phyloP scores from a whole-genome alignment of 2,888 invertebrate genomes.

The Pyrrhia umbra region DNA sequence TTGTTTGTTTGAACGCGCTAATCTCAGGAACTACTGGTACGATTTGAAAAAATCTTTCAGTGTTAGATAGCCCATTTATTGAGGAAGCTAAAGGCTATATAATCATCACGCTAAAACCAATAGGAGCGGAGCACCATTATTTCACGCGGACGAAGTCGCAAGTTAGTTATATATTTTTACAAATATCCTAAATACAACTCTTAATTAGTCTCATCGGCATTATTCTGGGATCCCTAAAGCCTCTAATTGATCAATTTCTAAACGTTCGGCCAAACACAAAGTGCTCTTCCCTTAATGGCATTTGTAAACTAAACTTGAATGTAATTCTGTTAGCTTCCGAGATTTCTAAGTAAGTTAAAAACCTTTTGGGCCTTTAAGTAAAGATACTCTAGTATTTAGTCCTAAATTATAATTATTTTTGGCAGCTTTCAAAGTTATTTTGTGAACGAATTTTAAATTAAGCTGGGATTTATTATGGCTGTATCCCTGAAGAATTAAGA shows the following conservation, averaged over 20 bases:
- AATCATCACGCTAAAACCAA: too few species aligned
- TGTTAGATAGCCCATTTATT: too few species aligned
- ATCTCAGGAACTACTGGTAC: too few species aligned
- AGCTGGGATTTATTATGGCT: conserved; percentile 31
- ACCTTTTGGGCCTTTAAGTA: conserved; percentile 37
- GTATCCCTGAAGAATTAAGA: conserved; percentile 1
- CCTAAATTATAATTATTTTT: conserved; percentile 42
- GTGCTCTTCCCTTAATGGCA: conserved; percentile 49
- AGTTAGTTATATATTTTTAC: too few species aligned
- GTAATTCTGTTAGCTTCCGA: conserved; percentile 45
- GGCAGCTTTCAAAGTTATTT: conserved; percentile 22
- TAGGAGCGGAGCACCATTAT: too few species aligned
- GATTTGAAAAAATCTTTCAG: too few species aligned
- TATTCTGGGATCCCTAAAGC: conserved; percentile 21
- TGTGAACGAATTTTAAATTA: conserved; percentile 25
- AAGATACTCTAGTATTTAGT: conserved; percentile 36
- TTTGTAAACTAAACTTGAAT: conserved; percentile 45
- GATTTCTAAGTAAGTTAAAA: conserved; percentile 45
- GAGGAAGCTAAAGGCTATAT: too few species aligned
- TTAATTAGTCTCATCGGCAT: conserved; percentile 39
- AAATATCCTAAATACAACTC: conserved; percentile 27
- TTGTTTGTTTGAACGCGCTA: too few species aligned
- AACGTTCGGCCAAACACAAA: conserved; percentile 43
- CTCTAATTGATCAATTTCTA: conserved; percentile 56
- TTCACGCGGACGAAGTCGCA: too few species aligned